These are phyloP conservation scores for Agelastica alni DNA, from an alignment of 2,888 invertebrate species.

Conservation along the genomic window DNA sequence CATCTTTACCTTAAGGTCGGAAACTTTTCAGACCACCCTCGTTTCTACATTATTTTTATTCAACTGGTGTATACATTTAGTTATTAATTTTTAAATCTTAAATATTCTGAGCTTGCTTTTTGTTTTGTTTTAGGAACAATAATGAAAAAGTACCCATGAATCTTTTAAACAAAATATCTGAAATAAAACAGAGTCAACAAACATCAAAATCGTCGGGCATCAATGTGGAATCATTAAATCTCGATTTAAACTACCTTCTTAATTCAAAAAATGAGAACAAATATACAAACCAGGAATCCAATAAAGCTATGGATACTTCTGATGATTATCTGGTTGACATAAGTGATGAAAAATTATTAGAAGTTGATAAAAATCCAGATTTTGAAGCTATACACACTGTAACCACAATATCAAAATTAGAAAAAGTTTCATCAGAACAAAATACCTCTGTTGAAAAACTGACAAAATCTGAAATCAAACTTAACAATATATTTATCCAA, in stretches of 20 bases:
- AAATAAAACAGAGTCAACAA: conserved; percentile 36
- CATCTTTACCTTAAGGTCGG: too few species aligned
- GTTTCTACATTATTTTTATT: too few species aligned
- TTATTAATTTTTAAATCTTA: too few species aligned
- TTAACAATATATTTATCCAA: conserved; percentile 74
- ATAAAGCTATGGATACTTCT: conserved; percentile 37
- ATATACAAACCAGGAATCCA: conserved; percentile 24
- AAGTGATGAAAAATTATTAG: conserved; percentile 51
- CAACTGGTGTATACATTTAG: too few species aligned
- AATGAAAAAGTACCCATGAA: conserved; percentile 70
- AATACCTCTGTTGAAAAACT: conserved; percentile 39
- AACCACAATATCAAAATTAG: conserved; percentile 4
- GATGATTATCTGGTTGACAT: conserved; percentile 67
- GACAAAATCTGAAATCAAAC: conserved; percentile 56
- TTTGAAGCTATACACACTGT: conserved; percentile 11
- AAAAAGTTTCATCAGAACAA: conserved; percentile 39
- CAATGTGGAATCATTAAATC: conserved; percentile 32
- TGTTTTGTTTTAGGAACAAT: conserved; percentile 37
- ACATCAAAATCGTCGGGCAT: neutral
- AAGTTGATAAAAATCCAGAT: conserved; percentile 26
- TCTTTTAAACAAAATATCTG: conserved; percentile 57
- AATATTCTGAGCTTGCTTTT: too few species aligned
- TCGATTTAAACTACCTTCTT: conserved; percentile 43
- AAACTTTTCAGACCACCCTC: too few species aligned
- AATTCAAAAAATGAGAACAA: conserved; percentile 25